These are phyloP conservation scores for Heliconius erato DNA, from an alignment of 2,888 invertebrate species.

Conservation along the genomic window DNA sequence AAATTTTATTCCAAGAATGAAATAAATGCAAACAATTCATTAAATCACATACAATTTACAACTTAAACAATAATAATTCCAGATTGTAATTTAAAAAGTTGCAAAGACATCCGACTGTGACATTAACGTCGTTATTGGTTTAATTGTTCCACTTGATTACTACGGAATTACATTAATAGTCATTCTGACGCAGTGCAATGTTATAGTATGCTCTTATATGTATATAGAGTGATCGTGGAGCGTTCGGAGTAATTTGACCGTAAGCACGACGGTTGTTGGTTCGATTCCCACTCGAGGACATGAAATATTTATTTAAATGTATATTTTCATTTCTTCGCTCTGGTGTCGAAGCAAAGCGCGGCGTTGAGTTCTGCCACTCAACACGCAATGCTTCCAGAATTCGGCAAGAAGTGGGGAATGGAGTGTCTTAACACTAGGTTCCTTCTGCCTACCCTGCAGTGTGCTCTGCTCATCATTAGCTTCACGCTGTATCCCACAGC, in stretches of 20 bases:
- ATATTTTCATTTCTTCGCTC: no score
- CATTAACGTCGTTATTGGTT: constrained; percentile 25
- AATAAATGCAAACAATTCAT: neutral
- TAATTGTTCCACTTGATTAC: constrained; percentile 25
- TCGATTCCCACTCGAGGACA: neutral
- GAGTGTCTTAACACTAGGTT: no score
- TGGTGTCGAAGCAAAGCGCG: no score
- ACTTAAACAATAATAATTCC: constrained; percentile 12
- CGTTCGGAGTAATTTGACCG: neutral
- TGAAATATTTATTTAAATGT: no score
- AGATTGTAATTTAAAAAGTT: constrained; percentile 24
- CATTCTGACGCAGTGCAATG: constrained; percentile 4
- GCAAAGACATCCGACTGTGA: constrained; percentile 20
- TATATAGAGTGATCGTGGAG: no score
- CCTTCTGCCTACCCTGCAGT: no score
- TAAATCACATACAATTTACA: constrained; percentile 8
- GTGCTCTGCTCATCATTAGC: no score
- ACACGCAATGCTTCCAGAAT: no score
- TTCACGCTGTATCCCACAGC: no score
- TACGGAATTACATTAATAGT: neutral
- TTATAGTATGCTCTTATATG: neutral
- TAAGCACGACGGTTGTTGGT: neutral
- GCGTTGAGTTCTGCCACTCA: no score
- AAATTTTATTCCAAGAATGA: neutral
- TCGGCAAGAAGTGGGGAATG: no score